phyloP scores from a whole-genome alignment of 1,140 invertebrate species.

The Eumaeus atala region DNA sequence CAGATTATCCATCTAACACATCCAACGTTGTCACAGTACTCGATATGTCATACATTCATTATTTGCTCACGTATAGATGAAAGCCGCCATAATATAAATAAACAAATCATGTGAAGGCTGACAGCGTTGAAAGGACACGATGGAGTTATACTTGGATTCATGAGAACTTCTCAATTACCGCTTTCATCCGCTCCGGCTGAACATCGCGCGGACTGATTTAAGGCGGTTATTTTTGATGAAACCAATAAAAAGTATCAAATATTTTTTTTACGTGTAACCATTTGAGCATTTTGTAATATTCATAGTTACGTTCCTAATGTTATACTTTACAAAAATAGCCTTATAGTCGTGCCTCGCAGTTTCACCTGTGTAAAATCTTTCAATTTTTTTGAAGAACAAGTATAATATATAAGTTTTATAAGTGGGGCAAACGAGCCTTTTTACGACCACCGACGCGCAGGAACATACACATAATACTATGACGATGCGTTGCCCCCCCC shows the following conservation, averaged over 20 bases:
- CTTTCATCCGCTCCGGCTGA: conserved; percentile 30
- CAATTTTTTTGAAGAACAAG: too few relatives aligned
- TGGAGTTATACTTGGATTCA: conserved; percentile 55
- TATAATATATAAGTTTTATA: too few relatives aligned
- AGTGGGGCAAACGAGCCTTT: too few relatives aligned
- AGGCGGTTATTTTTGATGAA: conserved; percentile 6
- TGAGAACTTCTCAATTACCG: conserved; percentile 49
- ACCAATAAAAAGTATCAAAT: conserved; percentile 4
- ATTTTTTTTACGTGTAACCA: not conserved
- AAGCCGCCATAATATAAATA: conserved; percentile 67
- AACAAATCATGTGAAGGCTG: conserved; percentile 61
- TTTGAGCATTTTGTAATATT: conserved; percentile 1
- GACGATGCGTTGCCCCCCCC: too few relatives aligned
- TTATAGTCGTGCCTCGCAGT: not conserved
- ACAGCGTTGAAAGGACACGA: conserved; percentile 52
- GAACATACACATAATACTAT: too few relatives aligned
- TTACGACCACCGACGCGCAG: too few relatives aligned
- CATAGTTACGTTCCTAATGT: not conserved
- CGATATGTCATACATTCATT: conserved; percentile 60
- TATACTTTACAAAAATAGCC: not conserved
- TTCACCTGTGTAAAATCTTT: too few relatives aligned
- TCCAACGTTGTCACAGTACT: not conserved
- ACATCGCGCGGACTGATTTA: conserved; percentile 44
- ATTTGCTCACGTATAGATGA: conserved; percentile 68
- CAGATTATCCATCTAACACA: conserved; percentile 16